Percentiles rank a stretch among this genome's conserved stretches.
Conservation (phyloP, 2,888 invertebrate genomes). For the Trachelus troglodyta region DNA sequence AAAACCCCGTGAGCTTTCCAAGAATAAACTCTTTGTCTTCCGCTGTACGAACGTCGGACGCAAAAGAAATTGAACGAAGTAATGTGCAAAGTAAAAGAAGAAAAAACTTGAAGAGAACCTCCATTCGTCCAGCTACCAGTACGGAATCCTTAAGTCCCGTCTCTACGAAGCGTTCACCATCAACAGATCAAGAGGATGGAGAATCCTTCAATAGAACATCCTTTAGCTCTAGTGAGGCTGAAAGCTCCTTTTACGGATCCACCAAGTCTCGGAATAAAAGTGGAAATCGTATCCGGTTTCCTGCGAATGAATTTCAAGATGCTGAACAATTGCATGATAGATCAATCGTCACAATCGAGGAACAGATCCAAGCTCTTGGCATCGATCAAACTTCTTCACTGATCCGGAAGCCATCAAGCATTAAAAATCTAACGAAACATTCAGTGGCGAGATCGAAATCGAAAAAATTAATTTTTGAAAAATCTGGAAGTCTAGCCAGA, state of each 20-base stretch:
- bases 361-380: background rate
- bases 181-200: conserved; percentile 25
- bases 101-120: background rate
- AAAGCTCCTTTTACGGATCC: conserved; percentile 32
- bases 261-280: conserved; percentile 29
- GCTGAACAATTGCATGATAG: background rate
- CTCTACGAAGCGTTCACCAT: conserved; percentile 12
- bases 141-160: conserved; percentile 18
- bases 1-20: background rate
- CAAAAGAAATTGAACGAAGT: background rate
- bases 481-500: background rate
- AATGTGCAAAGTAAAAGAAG: background rate
- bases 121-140: conserved; percentile 2
- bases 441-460: background rate
- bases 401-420: background rate
- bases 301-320: background rate
- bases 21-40: background rate
- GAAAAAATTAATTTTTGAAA: background rate
- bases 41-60: background rate
- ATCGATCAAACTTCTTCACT: background rate
- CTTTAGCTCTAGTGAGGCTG: conserved; percentile 39
- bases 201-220: conserved; percentile 35
- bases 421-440: background rate
- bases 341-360: background rate
- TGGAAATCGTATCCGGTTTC: conserved; percentile 5